Evolutionary conservation across 2,888 invertebrate genomes (phyloP).

Genomic region (Torymus aiolomorphi): DNA sequence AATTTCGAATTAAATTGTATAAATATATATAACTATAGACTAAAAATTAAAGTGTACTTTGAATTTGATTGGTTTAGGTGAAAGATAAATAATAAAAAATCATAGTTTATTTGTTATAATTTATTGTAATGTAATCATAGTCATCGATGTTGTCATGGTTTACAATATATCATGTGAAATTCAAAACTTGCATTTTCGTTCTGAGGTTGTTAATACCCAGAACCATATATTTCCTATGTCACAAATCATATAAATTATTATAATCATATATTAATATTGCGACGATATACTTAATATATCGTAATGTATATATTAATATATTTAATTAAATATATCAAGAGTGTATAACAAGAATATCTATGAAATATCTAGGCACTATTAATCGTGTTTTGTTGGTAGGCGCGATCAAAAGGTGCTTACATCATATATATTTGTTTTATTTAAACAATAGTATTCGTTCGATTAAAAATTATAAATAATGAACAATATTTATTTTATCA

Average conservation of each 20-base stretch:
- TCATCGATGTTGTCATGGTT: constrained; percentile 51
- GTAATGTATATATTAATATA: constrained; percentile 42
- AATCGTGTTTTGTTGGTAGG: constrained; percentile 51
- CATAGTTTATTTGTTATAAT: constrained; percentile 36
- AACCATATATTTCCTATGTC: constrained; percentile 42
- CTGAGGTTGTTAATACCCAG: background rate
- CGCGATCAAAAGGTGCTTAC: constrained; percentile 52
- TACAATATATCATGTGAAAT: constrained; percentile 51
- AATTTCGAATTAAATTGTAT: no score
- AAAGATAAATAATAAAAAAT: background rate
- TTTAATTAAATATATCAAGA: constrained; percentile 43
- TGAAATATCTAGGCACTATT: constrained; percentile 56
- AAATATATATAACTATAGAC: no score
- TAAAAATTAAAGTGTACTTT: no score
- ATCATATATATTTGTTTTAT: constrained; percentile 20
- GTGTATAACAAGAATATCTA: constrained; percentile 57
- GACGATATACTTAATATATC: constrained; percentile 44
- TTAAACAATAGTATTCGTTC: constrained; percentile 44
- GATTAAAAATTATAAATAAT: constrained; percentile 42
- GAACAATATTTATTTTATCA: constrained; percentile 24
- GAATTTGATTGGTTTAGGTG: no score
- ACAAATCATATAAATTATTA: constrained; percentile 47
- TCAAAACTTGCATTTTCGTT: constrained; percentile 44
- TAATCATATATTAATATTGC: constrained; percentile 49
- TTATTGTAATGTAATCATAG: constrained; percentile 53